These are phyloP conservation scores for Lepidothrix coronata DNA, from an alignment of 2,113 vertebrate genomes.

Conservation along the genomic window DNA sequence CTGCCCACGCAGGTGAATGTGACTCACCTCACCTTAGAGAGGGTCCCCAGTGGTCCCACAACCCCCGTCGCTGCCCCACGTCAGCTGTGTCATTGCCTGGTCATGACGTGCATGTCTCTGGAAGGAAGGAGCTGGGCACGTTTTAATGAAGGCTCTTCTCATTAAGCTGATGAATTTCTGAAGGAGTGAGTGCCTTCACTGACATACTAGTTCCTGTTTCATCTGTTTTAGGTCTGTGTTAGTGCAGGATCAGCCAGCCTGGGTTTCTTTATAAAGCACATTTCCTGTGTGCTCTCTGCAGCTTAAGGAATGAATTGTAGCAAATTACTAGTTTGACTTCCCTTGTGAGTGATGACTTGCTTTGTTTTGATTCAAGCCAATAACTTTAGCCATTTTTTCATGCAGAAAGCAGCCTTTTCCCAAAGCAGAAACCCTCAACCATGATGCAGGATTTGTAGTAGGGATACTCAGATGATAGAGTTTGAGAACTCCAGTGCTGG, in stretches of 20 bases:
- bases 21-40: background rate
- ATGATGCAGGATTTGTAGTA: background rate
- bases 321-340: background rate
- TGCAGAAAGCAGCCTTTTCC: background rate
- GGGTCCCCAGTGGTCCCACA: background rate
- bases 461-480: background rate
- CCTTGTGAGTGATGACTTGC: background rate
- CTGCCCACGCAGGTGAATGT: rapidly evolving
- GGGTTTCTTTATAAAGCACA: background rate
- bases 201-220: background rate
- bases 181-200: background rate
- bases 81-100: rapidly evolving
- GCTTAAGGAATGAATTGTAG: background rate
- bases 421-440: background rate
- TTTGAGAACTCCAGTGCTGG: background rate
- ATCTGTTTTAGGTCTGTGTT: background rate
- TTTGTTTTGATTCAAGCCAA: background rate
- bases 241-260: background rate
- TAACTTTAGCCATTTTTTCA: background rate
- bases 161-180: background rate
- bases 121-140: background rate
- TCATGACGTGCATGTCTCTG: background rate
- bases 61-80: rapidly evolving
- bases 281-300: background rate
- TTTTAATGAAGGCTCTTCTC: background rate